Conservation (phyloP, 1,140 invertebrate species). For the Conus ventricosus region DNA sequence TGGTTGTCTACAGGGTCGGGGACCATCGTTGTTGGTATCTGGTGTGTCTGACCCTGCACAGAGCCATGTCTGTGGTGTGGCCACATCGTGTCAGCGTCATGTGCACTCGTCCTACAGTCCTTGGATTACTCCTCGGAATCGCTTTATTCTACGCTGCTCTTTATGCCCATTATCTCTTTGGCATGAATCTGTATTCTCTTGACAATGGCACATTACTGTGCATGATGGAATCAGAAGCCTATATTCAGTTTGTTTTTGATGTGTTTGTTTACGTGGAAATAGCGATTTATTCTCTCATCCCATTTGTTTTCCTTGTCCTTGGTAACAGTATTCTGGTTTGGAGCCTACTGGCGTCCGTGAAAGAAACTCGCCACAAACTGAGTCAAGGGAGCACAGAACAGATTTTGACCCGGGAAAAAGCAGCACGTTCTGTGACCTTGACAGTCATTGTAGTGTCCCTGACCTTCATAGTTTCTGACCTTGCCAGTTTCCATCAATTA, state of each 20-base stretch:
- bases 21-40: neutral
- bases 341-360: neutral
- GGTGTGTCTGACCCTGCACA: neutral
- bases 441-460: neutral
- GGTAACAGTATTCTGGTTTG: neutral
- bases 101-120: neutral
- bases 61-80: conserved; percentile 11
- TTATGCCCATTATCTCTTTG: neutral
- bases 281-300: neutral
- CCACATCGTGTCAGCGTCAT: neutral
- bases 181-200: neutral
- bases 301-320: neutral
- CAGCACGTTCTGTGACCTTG: neutral
- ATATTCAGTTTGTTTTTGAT: neutral
- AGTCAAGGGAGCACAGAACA: neutral
- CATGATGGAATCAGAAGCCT: neutral
- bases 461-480: neutral
- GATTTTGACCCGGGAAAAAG: neutral
- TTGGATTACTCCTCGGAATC: neutral
- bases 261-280: neutral
- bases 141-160: neutral
- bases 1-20: neutral
- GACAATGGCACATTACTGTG: neutral
- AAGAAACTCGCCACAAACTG: neutral
- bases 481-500: neutral